These are phyloP conservation scores for Neocrepidodera transversa DNA, from an alignment of 2,888 invertebrate species.

Conservation along the genomic window DNA sequence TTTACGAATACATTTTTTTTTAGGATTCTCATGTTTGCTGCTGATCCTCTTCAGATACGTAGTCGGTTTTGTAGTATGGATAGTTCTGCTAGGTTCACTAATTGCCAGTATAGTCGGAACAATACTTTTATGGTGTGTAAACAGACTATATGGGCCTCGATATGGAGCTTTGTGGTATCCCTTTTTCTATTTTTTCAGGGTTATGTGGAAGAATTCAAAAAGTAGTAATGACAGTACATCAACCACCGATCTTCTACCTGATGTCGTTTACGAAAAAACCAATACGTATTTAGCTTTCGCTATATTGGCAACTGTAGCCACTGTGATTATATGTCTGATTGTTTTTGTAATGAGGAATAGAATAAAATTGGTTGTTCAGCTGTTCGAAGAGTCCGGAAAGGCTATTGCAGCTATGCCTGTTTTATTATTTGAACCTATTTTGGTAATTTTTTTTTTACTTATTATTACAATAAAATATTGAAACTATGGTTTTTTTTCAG, in stretches of 20 bases:
- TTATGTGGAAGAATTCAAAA: constrained; percentile 58
- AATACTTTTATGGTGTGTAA: constrained; percentile 67
- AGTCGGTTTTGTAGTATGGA: constrained; percentile 69
- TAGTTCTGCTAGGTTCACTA: constrained; percentile 65
- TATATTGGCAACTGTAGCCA: constrained; percentile 66
- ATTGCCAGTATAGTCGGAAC: constrained; percentile 64
- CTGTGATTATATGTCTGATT: constrained; percentile 64
- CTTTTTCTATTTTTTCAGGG: constrained; percentile 52
- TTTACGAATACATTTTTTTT: too few species aligned
- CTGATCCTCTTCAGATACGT: constrained; percentile 66
- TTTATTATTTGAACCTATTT: constrained; percentile 67
- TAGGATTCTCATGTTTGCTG: constrained; percentile 65
- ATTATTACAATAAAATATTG: neutral
- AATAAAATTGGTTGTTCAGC: constrained; percentile 67
- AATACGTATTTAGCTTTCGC: constrained; percentile 65
- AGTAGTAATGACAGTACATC: constrained; percentile 44
- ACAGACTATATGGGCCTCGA: constrained; percentile 13
- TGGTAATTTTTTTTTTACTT: too few species aligned
- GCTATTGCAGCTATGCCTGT: constrained; percentile 69
- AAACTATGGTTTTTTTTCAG: constrained; percentile 42
- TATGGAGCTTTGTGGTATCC: constrained; percentile 21
- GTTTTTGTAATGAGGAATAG: constrained; percentile 69
- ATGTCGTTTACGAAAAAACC: constrained; percentile 51
- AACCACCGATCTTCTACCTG: constrained; percentile 37
- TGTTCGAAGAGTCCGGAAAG: constrained; percentile 73